Percentiles rank a stretch among this genome's conserved stretches.
These are phyloP conservation scores for Leucophenga montana DNA, from an alignment of 2,888 invertebrate species.

Conservation along the genomic window DNA sequence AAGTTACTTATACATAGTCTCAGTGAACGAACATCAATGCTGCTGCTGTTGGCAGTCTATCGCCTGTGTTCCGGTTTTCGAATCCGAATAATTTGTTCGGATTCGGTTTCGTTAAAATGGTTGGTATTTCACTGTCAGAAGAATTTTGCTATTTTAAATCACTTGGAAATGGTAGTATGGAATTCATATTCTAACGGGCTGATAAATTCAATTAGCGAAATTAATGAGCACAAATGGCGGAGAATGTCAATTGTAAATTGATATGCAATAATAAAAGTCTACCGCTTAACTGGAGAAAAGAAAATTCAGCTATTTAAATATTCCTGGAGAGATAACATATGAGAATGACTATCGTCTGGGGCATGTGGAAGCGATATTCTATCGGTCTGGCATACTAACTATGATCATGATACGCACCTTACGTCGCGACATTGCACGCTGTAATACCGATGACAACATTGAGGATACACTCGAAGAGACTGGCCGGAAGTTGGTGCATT, in stretches of 20 bases:
- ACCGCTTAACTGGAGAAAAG: slow-evolving; percentile 85
- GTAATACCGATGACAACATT: slow-evolving; percentile 90
- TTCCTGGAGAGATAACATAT: slow-evolving; percentile 84
- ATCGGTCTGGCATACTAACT: slow-evolving; percentile 92
- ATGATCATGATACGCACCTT: slow-evolving; percentile 98
- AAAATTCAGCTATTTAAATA: slow-evolving; percentile 82
- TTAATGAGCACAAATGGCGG: slow-evolving; percentile 87
- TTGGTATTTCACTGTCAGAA: too few species aligned
- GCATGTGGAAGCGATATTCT: slow-evolving; percentile 83
- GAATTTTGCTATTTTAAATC: too few species aligned
- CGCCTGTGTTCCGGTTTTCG: too few species aligned
- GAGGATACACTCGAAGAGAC: slow-evolving; percentile 98
- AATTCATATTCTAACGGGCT: too few species aligned
- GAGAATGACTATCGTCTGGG: slow-evolving; percentile 97
- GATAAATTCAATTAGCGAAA: too few species aligned
- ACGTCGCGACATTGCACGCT: slow-evolving; percentile 94
- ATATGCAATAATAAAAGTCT: slow-evolving; percentile 83
- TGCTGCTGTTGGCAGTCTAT: too few species aligned
- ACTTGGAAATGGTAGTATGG: too few species aligned
- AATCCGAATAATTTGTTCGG: too few species aligned
- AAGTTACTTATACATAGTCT: too few species aligned
- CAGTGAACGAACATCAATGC: too few species aligned
- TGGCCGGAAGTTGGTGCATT: slow-evolving; percentile 99
- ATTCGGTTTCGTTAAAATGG: too few species aligned
- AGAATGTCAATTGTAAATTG: slow-evolving; percentile 83